Evolutionary conservation across 2,888 invertebrate species (phyloP).

Genomic region (Tenodera sinensis): DNA sequence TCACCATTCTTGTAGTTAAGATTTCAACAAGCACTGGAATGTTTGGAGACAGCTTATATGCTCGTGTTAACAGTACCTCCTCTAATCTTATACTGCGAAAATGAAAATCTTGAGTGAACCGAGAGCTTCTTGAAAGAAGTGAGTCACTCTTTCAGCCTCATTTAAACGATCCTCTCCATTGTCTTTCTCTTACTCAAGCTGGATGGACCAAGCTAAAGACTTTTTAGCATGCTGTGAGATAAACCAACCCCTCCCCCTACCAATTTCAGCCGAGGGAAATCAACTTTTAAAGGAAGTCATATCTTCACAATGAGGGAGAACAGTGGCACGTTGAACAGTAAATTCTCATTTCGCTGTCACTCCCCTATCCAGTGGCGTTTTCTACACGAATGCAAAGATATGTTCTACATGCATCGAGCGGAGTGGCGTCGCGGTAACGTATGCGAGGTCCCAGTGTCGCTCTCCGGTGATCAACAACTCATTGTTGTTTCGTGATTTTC

Average conservation of each 20-base stretch:
- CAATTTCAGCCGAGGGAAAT: background rate
- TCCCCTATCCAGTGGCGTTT: too few relatives aligned
- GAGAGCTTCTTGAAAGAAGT: background rate
- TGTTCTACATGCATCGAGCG: too few relatives aligned
- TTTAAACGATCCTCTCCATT: background rate
- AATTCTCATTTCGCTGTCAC: background rate
- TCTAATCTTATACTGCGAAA: background rate
- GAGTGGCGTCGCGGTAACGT: too few relatives aligned
- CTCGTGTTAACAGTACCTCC: background rate
- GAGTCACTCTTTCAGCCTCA: background rate
- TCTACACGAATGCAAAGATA: too few relatives aligned
- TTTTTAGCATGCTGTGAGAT: background rate
- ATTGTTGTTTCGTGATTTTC: too few relatives aligned
- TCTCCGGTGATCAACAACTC: too few relatives aligned
- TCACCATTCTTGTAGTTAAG: too few relatives aligned
- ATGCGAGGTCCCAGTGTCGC: too few relatives aligned
- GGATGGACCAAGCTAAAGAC: background rate
- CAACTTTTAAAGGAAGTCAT: constrained; percentile 16
- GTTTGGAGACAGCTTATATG: too few relatives aligned
- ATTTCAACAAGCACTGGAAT: too few relatives aligned
- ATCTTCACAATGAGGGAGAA: background rate
- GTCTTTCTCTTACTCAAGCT: background rate
- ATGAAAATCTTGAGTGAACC: background rate
- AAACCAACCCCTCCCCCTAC: background rate
- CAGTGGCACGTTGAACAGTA: background rate